Percentiles rank a stretch among this genome's conserved stretches.
Conservation (phyloP, 2,888 invertebrate genomes). For the Drosophila tanythrix region DNA sequence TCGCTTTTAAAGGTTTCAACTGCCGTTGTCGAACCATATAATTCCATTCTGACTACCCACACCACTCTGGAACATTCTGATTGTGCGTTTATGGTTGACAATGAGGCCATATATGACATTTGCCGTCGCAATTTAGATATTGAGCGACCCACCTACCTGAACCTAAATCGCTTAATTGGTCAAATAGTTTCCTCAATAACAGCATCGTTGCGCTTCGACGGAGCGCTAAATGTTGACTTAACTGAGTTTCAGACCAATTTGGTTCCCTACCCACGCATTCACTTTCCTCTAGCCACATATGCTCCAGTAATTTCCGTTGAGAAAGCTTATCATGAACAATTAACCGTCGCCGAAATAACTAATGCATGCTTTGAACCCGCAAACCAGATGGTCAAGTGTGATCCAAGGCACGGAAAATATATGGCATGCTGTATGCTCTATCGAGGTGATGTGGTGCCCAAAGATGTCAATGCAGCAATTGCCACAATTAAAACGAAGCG, state of each 20-base stretch:
- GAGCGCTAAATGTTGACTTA: constrained; percentile 96
- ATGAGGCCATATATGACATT: constrained; percentile 95
- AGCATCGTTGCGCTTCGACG: constrained; percentile 95
- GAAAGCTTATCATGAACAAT: constrained; percentile 96
- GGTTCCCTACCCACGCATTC: constrained; percentile 97
- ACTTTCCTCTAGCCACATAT: constrained; percentile 96
- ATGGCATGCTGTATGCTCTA: constrained; percentile 98
- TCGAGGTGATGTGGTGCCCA: constrained; percentile 96
- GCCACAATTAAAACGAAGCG: constrained; percentile 98
- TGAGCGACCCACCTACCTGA: constrained; percentile 93
- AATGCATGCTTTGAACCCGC: constrained; percentile 98
- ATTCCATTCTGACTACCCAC: constrained; percentile 96
- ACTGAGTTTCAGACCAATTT: constrained; percentile 97
- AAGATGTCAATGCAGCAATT: constrained; percentile 96
- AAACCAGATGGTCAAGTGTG: constrained; percentile 97
- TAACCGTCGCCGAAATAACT: constrained; percentile 96
- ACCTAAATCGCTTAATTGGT: constrained; percentile 94
- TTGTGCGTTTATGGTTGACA: constrained; percentile 97
- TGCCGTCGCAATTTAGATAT: constrained; percentile 94
- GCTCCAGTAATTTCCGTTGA: constrained; percentile 96
- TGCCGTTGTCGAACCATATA: constrained; percentile 94
- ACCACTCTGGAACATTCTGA: constrained; percentile 94
- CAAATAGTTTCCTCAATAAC: constrained; percentile 97
- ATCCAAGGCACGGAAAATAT: constrained; percentile 95
- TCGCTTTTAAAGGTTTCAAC: constrained; percentile 87